A percentile compares a stretch with the other conserved stretches of the same genome.
Conservation (phyloP, 2,888 invertebrate genomes). For the Ophion ellenae region DNA sequence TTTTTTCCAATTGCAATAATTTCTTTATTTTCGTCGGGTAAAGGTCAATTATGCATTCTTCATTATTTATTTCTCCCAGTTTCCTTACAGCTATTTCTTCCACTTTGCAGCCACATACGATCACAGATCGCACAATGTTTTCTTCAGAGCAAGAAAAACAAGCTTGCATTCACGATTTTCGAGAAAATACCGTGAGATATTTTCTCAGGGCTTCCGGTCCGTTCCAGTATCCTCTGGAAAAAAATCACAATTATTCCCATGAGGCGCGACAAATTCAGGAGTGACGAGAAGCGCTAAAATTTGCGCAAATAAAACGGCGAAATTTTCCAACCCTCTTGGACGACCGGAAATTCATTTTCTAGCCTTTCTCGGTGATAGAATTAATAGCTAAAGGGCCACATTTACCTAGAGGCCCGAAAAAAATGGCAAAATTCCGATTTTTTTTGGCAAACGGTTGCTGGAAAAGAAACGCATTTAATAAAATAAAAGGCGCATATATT, state of each 20-base stretch:
- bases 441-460: no score
- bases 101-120: background rate
- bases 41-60: background rate
- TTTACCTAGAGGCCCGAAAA: no score
- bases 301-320: background rate
- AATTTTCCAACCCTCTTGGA: background rate
- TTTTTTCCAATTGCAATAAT: background rate
- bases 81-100: background rate
- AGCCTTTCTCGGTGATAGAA: background rate
- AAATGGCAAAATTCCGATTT: no score
- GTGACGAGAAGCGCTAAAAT: background rate
- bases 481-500: no score
- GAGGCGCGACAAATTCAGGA: background rate
- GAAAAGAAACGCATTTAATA: no score
- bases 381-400: no score
- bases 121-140: background rate
- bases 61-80: background rate
- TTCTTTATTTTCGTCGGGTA: background rate
- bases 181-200: constrained; percentile 80
- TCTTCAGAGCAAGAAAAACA: background rate
- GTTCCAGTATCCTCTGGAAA: constrained; percentile 89
- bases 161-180: constrained; percentile 35
- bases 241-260: constrained; percentile 12
- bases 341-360: background rate
- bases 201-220: constrained; percentile 89